phyloP scores from a whole-genome alignment of 35 echinoderm and acorn worm species.

The Antedon bifida region DNA sequence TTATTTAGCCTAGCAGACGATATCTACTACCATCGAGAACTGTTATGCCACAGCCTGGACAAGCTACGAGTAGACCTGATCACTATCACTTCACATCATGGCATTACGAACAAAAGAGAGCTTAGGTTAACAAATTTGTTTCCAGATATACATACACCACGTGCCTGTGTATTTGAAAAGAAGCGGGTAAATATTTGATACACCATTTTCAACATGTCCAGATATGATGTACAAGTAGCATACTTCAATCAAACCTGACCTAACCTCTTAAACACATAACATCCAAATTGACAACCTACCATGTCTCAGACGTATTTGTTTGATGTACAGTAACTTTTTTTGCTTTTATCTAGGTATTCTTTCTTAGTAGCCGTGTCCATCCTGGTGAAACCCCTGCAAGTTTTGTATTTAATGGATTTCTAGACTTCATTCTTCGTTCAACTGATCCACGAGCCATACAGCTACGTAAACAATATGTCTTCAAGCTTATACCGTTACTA shows the following conservation, averaged over 20 bases:
- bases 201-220: too few species aligned
- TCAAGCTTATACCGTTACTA: slow-evolving; percentile 76
- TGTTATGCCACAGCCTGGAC: slow-evolving; percentile 72
- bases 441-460: slow-evolving; percentile 72
- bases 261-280: too few species aligned
- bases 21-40: slow-evolving; percentile 92
- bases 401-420: slow-evolving; percentile 96
- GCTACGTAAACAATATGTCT: slow-evolving; percentile 81
- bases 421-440: slow-evolving; percentile 86
- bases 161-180: slow-evolving; percentile 51
- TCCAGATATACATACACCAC: slow-evolving; percentile 39
- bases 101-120: slow-evolving; percentile 55
- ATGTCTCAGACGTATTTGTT: too few species aligned
- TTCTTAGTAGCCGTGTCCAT: slow-evolving; percentile 81
- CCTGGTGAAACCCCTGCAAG: slow-evolving; percentile 92
- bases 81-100: slow-evolving; percentile 85
- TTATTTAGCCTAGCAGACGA: slow-evolving; percentile 37
- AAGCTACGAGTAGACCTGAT: slow-evolving; percentile 68
- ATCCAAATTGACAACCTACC: too few species aligned
- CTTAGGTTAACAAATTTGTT: slow-evolving; percentile 60
- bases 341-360: slow-evolving; percentile 50
- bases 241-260: too few species aligned
- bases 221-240: too few species aligned
- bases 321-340: too few species aligned
- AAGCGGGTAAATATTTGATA: slow-evolving; percentile 48